Evolutionary conservation across 2,888 invertebrate genomes (phyloP), one percentile per base, ranked within the genome.

Genomic region (Fragum sueziense): DNA sequence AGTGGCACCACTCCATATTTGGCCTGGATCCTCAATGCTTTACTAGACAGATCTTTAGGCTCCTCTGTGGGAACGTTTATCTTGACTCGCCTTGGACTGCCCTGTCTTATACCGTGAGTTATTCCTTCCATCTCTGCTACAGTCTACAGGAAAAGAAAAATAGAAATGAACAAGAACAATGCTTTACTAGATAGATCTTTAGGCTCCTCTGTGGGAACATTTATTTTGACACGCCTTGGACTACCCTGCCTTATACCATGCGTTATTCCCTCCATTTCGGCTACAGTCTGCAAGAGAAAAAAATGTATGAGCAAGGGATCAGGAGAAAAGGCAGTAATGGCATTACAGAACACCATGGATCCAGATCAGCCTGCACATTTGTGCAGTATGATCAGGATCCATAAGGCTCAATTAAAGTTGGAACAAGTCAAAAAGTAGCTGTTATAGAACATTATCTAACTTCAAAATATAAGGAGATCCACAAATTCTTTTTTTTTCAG

Each of bases 41-140:
- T 86, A 67, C 74, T 83, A 47, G 76, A 79, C 7, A 68, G 70
- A n/a, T 70, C 74, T 14, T 70, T 71, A 0, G 65, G 71, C 22
- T 82, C 84, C 29, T 74, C 70, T 37, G 78, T 68, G 22, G 88
- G 87, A 1, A 87, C 81, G 57, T 88, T 86, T 54, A 89, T 84
- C 54, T 85, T 86, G 27, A 88, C 89, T 74, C 86, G 87, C 41
- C 88, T 86, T 14, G 87, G 82, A 22, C 84, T 81, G n/a, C 88
- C 89, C 34, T 86, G 85, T 68, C 90, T 71, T 52, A 93, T 92
- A 20, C 92, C 92, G 68, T 89, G 88, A 3, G 91, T 90, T 2
- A 93, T 88, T 6, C 92, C 93, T 70, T 93, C 92, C 91, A 92
- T 92, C 80, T 92, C 93, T 31, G 92, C 92, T 31, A 93, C 92